Evolutionary conservation across 2,797 vertebrate species (phyloP).

Genomic region (Sebastes matsubarae): DNA sequence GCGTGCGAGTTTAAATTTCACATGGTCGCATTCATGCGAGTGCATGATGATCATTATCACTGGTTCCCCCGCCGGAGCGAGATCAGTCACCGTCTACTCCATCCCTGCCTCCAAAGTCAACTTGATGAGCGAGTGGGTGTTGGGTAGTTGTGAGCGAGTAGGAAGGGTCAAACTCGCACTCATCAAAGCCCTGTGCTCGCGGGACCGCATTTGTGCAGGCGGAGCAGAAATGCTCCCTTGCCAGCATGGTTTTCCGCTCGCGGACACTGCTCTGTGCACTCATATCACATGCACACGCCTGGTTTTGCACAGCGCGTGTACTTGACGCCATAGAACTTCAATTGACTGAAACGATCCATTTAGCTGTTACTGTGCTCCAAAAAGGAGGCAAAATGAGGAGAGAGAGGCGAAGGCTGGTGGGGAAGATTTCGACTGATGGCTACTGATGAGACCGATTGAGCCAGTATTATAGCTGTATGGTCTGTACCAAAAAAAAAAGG

Average conservation of each 20-base stretch:
- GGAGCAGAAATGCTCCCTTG: too few species aligned
- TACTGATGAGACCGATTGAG: neutral
- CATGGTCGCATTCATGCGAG: neutral
- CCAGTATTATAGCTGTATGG: neutral
- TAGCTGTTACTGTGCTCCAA: too few species aligned
- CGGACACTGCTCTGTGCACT: too few species aligned
- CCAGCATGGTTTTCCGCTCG: fast-evolving
- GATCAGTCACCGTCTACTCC: neutral
- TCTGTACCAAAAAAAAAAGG: neutral
- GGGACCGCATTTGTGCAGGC: too few species aligned
- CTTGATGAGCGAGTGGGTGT: neutral
- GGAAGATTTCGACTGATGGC: neutral
- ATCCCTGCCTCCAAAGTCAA: neutral
- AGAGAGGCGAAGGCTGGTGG: neutral
- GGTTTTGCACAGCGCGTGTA: neutral
- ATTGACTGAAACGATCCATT: too few species aligned
- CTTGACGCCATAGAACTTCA: fast-evolving
- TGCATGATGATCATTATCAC: fast-evolving
- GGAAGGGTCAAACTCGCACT: neutral
- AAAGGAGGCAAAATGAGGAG: neutral
- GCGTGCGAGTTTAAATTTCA: too few species aligned
- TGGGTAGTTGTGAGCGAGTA: neutral
- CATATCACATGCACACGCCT: too few species aligned
- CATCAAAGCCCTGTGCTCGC: neutral
- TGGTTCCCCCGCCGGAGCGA: neutral